Evolutionary conservation across 2,113 vertebrate genomes (phyloP).

Genomic region (Accipiter cooperii): DNA sequence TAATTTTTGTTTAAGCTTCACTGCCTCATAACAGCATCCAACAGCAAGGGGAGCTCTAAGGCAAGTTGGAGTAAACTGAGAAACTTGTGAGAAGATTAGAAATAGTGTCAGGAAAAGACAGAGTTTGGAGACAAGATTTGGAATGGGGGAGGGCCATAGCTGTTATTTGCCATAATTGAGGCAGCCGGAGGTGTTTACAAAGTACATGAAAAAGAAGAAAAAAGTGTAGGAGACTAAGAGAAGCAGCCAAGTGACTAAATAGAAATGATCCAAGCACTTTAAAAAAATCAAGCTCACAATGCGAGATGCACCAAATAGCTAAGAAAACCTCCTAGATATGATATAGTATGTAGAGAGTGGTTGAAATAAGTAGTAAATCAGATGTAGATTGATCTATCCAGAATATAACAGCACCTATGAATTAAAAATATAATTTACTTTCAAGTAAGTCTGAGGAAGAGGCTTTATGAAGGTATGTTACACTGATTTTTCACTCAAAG

Average conservation of each 20-base stretch:
- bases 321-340: background rate
- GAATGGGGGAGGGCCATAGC: background rate
- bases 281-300: background rate
- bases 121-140: background rate
- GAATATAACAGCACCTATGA: background rate
- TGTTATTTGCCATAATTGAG: background rate
- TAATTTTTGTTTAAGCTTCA: background rate
- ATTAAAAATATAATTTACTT: background rate
- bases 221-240: background rate
- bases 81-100: background rate
- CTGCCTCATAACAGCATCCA: background rate
- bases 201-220: background rate
- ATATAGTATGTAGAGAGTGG: background rate
- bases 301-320: background rate
- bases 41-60: slow-evolving; percentile 65
- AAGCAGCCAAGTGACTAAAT: background rate
- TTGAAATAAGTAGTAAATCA: background rate
- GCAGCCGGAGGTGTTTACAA: background rate
- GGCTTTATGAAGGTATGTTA: background rate
- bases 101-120: background rate
- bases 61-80: slow-evolving; percentile 18
- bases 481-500: background rate
- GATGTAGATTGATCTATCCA: background rate
- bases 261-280: background rate
- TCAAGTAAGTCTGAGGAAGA: background rate